Percentiles rank a stretch among this genome's conserved stretches.
Conservation (phyloP, 2,113 vertebrate species). For the Silurus glanis region DNA sequence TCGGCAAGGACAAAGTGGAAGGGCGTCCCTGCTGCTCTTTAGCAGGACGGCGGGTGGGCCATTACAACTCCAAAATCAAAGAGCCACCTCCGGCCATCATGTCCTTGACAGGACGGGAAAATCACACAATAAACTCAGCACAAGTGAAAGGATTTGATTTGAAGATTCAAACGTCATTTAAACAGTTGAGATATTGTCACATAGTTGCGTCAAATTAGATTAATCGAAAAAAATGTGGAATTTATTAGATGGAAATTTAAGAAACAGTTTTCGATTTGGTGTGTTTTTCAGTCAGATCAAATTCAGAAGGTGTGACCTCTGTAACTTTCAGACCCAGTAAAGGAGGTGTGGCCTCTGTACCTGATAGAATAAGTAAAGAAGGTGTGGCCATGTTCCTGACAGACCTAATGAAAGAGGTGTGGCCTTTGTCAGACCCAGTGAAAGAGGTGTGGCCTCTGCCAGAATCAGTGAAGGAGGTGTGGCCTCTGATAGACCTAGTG, state of each 20-base stretch:
- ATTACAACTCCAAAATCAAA: slow-evolving; percentile 63
- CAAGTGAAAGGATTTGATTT: background rate
- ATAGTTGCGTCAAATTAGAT: background rate
- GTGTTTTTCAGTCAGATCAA: background rate
- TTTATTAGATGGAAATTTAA: background rate
- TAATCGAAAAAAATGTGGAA: background rate
- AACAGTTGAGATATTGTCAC: background rate
- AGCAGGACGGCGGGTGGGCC: slow-evolving; percentile 60
- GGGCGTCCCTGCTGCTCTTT: slow-evolving; percentile 62
- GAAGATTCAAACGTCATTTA: background rate
- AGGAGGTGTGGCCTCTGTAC: background rate
- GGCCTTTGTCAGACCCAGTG: background rate
- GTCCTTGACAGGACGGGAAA: slow-evolving; percentile 63
- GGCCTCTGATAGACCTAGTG: background rate
- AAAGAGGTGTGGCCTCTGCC: background rate
- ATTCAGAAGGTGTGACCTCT: background rate
- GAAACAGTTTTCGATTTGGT: background rate
- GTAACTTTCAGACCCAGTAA: too few species aligned
- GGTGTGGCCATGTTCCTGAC: background rate
- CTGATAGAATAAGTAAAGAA: too few species aligned
- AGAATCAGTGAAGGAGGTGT: background rate
- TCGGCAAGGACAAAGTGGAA: slow-evolving; percentile 66
- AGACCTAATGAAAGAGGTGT: too few species aligned
- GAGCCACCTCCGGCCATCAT: slow-evolving; percentile 59
- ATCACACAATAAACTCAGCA: background rate